Base-by-base conservation (phyloP, 1,140 invertebrate genomes). In the Cydia strobilella region DNA sequence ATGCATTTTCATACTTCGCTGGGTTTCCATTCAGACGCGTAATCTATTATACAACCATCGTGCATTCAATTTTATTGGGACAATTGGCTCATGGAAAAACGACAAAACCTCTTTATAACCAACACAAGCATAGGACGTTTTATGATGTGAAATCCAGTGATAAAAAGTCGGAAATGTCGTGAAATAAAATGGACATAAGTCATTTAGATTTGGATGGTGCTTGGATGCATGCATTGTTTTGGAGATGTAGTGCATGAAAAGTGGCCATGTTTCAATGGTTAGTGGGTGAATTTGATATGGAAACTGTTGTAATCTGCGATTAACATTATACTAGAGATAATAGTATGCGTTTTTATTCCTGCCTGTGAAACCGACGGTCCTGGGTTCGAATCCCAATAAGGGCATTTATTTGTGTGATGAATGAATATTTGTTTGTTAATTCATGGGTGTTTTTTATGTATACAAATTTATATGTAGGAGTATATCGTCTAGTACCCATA, bases 1-100 rank as follows among this genome's bases (percentile, higher is more conserved):
- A 59, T 59, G 54, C 54, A 59, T 59, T 59, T 59, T 59, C 54
- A 59, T 12, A 59, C 54, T 59, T 59, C 20, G 54, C 23, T 59
- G 54, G 18, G 15, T 23, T 23, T 59, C 54, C 54, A 59, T 59
- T 59, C 54, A 59, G 10, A 59, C 54, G 54, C 54, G 20, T 59
- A 59, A 59, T 20, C 54, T 59, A 12, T 59, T 59, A 59, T 59
- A 23, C 54, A 59, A 59, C 54, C 54, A 59, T 23, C 12, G 54
- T 59, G 54, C 54, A 59, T 59, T 59, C 7, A 23, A n/a, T n/a
- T n/a, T n/a, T n/a, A n/a, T n/a, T n/a, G n/a, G n/a, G n/a, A n/a
- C n/a, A n/a, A 59, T 23, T 59, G 20, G 9, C 54, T 23, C 20
- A 12, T 59, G 2, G 20, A 59, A 59, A 23, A 59, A 23, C 54